Conservation (phyloP, 2,113 vertebrate species). For the Papio anubis region DNA sequence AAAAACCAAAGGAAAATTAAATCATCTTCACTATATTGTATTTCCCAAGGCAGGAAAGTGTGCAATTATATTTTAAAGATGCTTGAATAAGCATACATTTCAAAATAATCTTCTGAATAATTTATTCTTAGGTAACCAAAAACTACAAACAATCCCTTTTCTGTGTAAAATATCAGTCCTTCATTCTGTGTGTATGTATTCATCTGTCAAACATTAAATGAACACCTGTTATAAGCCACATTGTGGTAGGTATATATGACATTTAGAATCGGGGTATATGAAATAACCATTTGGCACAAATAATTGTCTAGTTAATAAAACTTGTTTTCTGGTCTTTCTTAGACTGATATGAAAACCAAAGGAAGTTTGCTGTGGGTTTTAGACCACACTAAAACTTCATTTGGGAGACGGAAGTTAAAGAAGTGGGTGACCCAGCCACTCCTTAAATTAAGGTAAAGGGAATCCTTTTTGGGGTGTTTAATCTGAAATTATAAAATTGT, state of each 20-base stretch:
- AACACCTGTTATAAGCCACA: neutral
- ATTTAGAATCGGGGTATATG: neutral
- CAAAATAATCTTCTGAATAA: neutral
- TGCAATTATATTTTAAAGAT: neutral
- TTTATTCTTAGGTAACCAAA: neutral
- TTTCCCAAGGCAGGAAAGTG: neutral
- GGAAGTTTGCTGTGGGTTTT: constrained; percentile 97
- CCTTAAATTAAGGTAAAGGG: constrained; percentile 88
- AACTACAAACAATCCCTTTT: neutral
- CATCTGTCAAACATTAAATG: neutral
- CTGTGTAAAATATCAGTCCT: neutral
- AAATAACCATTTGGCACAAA: neutral
- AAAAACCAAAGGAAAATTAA: neutral
- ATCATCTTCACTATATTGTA: neutral
- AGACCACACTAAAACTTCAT: constrained; percentile 93
- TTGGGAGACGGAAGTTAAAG: constrained; percentile 93
- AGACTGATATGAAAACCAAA: constrained; percentile 92
- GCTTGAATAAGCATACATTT: neutral
- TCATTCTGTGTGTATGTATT: neutral
- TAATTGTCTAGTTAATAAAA: constrained; percentile 21
- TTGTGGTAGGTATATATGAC: neutral
- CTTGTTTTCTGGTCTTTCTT: constrained; percentile 31
- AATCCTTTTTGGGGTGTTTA: constrained; percentile 20
- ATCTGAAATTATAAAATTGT: neutral
- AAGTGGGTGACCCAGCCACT: constrained; percentile 96